Conservation (phyloP, 2,888 invertebrate species). For the Coecobrya sp. region DNA sequence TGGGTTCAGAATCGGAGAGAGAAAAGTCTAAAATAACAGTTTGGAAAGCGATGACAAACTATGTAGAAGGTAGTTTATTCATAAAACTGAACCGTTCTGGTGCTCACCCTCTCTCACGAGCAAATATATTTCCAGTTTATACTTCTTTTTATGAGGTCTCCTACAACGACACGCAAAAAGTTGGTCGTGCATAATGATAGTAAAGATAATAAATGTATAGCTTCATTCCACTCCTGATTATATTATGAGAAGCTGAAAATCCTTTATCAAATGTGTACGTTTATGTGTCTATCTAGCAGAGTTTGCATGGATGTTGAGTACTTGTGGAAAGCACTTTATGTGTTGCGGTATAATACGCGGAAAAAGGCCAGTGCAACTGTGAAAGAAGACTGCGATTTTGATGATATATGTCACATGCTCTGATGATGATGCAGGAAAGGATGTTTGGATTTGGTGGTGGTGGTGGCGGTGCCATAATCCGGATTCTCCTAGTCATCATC, state of each 20-base stretch:
- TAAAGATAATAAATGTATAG: neutral
- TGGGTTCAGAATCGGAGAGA: neutral
- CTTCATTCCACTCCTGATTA: neutral
- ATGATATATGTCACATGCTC: slow-evolving; percentile 50
- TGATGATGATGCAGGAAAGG: slow-evolving; percentile 3
- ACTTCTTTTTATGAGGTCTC: neutral
- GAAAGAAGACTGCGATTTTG: slow-evolving; percentile 49
- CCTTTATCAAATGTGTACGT: neutral
- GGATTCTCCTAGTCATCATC: slow-evolving; percentile 57
- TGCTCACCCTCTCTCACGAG: neutral
- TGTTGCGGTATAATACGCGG: neutral
- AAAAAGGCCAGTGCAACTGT: slow-evolving; percentile 9
- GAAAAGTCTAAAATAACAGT: neutral
- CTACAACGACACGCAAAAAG: neutral
- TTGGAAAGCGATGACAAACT: slow-evolving; percentile 3
- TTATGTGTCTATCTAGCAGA: neutral
- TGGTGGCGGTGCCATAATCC: slow-evolving; percentile 58
- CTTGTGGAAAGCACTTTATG: slow-evolving; percentile 23
- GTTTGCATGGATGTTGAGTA: neutral
- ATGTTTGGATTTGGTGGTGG: slow-evolving; percentile 60
- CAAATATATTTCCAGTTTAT: neutral
- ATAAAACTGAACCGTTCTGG: slow-evolving; percentile 8
- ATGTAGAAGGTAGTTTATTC: neutral
- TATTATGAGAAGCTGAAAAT: slow-evolving; percentile 24
- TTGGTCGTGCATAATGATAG: slow-evolving; percentile 19